Base-by-base conservation (phyloP, 2,888 invertebrate species). In the Eugnorisma glareosa region DNA sequence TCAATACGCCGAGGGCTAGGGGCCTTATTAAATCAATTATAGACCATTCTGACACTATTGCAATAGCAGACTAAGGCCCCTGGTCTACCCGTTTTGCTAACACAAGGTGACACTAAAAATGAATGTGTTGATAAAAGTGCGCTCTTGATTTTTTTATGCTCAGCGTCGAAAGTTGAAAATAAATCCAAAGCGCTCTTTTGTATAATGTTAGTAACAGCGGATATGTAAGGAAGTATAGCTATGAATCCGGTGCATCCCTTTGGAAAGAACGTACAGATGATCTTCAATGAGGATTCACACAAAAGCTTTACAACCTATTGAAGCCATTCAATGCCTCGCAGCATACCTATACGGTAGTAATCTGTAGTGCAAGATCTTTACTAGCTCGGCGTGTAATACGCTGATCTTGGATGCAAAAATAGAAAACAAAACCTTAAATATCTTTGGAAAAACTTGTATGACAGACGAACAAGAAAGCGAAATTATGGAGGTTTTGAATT, bases 241-340 rank as follows among this genome's bases (percentile, higher is more conserved):
- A 18, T 28, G 18, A 18, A 31, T 21, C 4, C 18, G 5, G 31
- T 35, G n/a, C 28, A 54, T n/a, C 8, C 13, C 2, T 21, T 75
- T 73, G 21, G 31, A 54, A 73, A 74, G 2, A 54, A 18, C 54
- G 40, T 31, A n/a, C 18, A 8, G 43, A 57, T 57, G 61, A 64
- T 43, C 28, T 67, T 67, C 45, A 69, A 48, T 48, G 70, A 79
- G n/a, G 10, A 13, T 43, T 48, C 11, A 1, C 21, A 59, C 72
- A 40, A 77, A 40, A 59, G 48, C 3, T 59, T 71, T 48, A 40
- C 71, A 59, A 40, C 31, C 76, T 59, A 59, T 59, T 71, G 48
- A 48, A 80, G n/a, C 40, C 15, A 79, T 31, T 70, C 57, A 37
- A 79, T 31, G 11, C n/a, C 37, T 21, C 31, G 28, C 31, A 28